Evolutionary conservation across 1,140 invertebrate genomes (phyloP).

Genomic region (Laupala kohalensis): DNA sequence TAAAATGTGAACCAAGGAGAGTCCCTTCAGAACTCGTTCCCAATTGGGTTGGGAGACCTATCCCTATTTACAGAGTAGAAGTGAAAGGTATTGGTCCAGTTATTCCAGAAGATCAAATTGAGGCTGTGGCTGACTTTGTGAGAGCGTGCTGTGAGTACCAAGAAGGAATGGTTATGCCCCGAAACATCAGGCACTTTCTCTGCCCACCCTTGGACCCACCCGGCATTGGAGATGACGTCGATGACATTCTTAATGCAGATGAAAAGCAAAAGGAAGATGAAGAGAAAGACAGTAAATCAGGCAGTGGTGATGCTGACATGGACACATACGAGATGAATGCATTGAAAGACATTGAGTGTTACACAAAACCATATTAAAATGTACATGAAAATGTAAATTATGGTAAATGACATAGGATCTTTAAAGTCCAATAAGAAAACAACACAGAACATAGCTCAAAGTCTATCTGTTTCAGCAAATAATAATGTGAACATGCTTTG

Average conservation of each 20-base stretch:
- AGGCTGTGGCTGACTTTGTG: conserved; percentile 34
- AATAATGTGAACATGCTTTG: too few species aligned
- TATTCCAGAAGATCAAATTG: conserved; percentile 1
- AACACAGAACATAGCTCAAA: neutral
- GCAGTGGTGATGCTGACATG: neutral
- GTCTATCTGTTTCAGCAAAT: too few species aligned
- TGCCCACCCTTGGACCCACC: conserved; percentile 38
- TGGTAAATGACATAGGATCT: neutral
- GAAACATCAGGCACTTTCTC: conserved; percentile 41
- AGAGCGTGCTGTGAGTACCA: conserved; percentile 33
- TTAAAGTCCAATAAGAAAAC: neutral
- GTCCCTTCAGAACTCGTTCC: neutral
- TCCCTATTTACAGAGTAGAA: neutral
- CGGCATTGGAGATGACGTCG: too few species aligned
- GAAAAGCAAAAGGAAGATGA: neutral
- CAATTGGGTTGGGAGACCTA: neutral
- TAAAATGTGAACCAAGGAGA: neutral
- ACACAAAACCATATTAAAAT: neutral
- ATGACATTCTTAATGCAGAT: neutral
- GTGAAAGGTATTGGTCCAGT: conserved; percentile 15
- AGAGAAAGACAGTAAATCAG: neutral
- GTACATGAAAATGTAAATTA: neutral
- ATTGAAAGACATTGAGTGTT: neutral
- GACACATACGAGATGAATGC: neutral
- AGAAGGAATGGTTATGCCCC: conserved; percentile 41